A percentile compares a stretch with the other conserved stretches of the same genome.
phyloP scores from a whole-genome alignment of 2,113 vertebrate genomes.

The Thalassarche chlororhynchos region DNA sequence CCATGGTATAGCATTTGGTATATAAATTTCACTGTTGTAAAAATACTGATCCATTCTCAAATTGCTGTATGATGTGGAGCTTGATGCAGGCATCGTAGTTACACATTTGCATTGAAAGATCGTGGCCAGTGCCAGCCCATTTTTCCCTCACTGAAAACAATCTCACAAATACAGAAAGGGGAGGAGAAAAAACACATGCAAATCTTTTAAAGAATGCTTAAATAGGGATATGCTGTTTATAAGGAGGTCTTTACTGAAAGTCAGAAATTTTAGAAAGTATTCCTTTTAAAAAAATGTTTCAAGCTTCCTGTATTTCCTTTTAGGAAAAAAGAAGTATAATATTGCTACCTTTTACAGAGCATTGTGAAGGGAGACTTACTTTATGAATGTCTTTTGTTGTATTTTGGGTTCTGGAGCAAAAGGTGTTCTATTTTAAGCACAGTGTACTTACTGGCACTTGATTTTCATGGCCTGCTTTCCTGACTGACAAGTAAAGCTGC shows the following conservation, averaged over 20 bases:
- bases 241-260: neutral
- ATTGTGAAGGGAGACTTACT: neutral
- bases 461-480: neutral
- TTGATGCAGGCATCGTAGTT: neutral
- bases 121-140: neutral
- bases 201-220: neutral
- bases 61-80: neutral
- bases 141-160: neutral
- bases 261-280: neutral
- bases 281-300: neutral
- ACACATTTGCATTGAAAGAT: neutral
- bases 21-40: neutral
- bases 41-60: neutral
- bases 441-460: neutral
- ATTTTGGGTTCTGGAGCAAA: slow-evolving; percentile 29
- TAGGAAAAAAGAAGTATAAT: neutral
- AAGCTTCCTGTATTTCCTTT: neutral
- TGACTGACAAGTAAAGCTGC: slow-evolving; percentile 60
- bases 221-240: neutral
- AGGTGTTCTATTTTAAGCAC: slow-evolving; percentile 51
- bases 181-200: neutral
- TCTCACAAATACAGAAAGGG: neutral
- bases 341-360: neutral
- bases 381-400: neutral
- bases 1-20: neutral